These are phyloP conservation scores for Dendrocincla tyrannina DNA, from an alignment of 2,797 vertebrate species.

Conservation along the genomic window DNA sequence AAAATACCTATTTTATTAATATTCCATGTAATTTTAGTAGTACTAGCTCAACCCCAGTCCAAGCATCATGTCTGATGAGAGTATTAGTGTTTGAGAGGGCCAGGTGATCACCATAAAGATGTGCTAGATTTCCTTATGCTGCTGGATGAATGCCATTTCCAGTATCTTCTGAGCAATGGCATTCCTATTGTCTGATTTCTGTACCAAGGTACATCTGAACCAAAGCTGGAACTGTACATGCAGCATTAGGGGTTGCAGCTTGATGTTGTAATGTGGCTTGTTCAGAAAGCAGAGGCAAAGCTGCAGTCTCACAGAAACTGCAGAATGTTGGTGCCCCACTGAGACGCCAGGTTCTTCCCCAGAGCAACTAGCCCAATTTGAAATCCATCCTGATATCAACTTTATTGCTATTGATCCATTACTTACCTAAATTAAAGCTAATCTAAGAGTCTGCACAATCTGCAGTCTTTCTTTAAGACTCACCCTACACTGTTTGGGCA, in stretches of 20 bases:
- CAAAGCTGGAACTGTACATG: not conserved
- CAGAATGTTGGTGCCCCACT: not conserved
- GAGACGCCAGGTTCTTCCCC: not conserved
- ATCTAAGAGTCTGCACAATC: conserved; percentile 28
- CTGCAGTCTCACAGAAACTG: not conserved
- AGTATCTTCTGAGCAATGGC: rapidly evolving
- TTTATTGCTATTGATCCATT: conserved; percentile 27
- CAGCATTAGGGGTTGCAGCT: not conserved
- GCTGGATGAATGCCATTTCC: not conserved
- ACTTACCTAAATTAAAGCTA: conserved; percentile 53
- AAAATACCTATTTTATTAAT: not conserved
- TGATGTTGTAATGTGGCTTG: not conserved
- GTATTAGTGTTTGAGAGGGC: not conserved
- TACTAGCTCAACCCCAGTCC: not conserved
- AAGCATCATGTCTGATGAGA: not conserved
- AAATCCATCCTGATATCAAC: not conserved
- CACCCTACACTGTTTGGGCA: not conserved
- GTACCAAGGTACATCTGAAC: not conserved
- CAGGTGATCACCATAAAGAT: not conserved
- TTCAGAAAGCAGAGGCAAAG: not conserved
- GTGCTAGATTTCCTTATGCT: not conserved
- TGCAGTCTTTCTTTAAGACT: not conserved
- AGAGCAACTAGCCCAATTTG: not conserved
- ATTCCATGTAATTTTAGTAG: not conserved
- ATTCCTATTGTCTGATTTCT: not conserved